Percentiles rank a stretch among this genome's conserved stretches.
Evolutionary conservation across 2,113 vertebrate genomes (phyloP).

Genomic region (Mesoclemmys tuberculata): DNA sequence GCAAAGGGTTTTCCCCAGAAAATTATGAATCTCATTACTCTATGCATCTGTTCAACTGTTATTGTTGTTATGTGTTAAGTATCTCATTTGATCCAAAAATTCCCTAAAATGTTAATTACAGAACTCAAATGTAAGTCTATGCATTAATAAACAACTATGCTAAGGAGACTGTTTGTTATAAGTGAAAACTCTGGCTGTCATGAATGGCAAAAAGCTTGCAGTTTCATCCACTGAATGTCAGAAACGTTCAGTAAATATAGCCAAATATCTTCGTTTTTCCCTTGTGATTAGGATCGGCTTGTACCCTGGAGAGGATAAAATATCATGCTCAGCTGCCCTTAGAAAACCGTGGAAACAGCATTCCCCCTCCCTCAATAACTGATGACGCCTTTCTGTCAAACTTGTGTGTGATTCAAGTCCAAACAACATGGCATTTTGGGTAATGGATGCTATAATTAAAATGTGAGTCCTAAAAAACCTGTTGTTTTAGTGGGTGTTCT

Average conservation of each 20-base stretch:
- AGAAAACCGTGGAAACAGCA: constrained; percentile 13
- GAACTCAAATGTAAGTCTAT: constrained; percentile 32
- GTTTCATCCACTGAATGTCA: background rate
- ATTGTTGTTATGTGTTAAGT: constrained; percentile 25
- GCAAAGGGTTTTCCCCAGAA: constrained; percentile 16
- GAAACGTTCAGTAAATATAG: constrained; percentile 9
- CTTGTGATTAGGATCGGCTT: background rate
- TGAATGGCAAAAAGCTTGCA: background rate
- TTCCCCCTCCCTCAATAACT: fast-evolving
- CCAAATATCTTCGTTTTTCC: background rate
- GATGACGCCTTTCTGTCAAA: constrained; percentile 54
- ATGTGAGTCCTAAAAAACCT: constrained; percentile 64
- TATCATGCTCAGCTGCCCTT: background rate
- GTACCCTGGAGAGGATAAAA: background rate
- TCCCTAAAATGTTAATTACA: constrained; percentile 61
- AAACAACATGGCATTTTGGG: constrained; percentile 58
- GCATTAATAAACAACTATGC: constrained; percentile 1
- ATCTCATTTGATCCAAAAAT: constrained; percentile 40
- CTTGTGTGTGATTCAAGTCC: constrained; percentile 49
- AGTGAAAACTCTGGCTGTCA: background rate
- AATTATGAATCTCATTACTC: constrained; percentile 9
- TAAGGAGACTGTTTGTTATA: constrained; percentile 20
- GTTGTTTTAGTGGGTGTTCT: constrained; percentile 72
- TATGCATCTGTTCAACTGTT: constrained; percentile 13
- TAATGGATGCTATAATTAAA: constrained; percentile 74